Percentiles rank a stretch among this genome's conserved stretches.
These are phyloP conservation scores for Hemiprocne comata DNA, from an alignment of 2,113 vertebrate genomes.

Conservation along the genomic window DNA sequence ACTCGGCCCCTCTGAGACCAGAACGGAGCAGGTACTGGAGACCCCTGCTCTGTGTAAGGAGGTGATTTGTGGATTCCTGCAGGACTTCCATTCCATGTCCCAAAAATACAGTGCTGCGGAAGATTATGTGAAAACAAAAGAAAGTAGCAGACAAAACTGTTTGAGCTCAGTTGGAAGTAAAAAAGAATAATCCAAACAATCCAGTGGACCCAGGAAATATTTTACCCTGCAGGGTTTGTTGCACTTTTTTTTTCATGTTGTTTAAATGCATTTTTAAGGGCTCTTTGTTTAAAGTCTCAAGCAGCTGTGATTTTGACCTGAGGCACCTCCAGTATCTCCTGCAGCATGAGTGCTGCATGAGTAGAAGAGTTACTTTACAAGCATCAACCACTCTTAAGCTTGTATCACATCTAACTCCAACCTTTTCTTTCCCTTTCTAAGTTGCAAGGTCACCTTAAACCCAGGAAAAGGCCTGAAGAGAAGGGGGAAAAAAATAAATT, in stretches of 20 bases:
- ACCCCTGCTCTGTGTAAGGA: background rate
- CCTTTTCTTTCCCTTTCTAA: constrained; percentile 38
- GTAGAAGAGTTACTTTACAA: background rate
- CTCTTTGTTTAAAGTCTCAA: background rate
- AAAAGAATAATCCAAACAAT: too few species aligned
- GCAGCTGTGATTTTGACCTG: background rate
- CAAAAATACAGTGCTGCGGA: background rate
- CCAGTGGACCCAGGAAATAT: background rate
- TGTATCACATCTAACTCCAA: background rate
- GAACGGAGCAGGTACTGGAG: background rate
- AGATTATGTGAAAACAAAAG: background rate
- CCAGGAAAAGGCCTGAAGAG: background rate
- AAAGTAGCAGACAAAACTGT: background rate
- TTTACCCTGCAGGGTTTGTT: background rate
- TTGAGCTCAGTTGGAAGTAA: too few species aligned
- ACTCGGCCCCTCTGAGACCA: background rate
- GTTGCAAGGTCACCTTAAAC: constrained; percentile 53
- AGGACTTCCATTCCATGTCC: background rate
- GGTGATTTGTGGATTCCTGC: background rate
- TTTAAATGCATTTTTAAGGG: background rate
- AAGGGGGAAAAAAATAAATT: background rate
- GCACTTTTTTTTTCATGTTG: too few species aligned
- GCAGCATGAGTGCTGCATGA: background rate
- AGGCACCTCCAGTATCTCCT: background rate
- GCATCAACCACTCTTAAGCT: too few species aligned